Conservation (phyloP, 1,140 invertebrate genomes). For the Wasmannia auropunctata region DNA sequence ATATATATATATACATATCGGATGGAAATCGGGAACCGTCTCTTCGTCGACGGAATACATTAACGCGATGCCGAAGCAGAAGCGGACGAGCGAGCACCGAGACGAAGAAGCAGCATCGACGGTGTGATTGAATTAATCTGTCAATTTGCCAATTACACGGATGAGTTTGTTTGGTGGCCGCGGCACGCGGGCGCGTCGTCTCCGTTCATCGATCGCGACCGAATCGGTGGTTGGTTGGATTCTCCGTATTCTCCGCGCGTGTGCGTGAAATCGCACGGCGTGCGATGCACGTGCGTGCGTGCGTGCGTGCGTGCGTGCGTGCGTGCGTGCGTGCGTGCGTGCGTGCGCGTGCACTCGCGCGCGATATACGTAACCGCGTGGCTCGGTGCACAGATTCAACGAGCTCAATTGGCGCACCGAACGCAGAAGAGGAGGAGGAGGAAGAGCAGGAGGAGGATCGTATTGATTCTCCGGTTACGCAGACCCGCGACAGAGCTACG, state of each 20-base stretch:
- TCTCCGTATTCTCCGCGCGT: conserved; percentile 6
- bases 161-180: conserved; percentile 84
- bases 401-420: conserved; percentile 84
- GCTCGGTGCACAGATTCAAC: conserved; percentile 85
- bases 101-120: conserved; percentile 71
- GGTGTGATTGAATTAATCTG: conserved; percentile 84
- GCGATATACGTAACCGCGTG: conserved; percentile 80
- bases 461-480: conserved; percentile 82
- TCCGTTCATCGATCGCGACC: conserved; percentile 78
- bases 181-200: conserved; percentile 68
- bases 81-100: conserved; percentile 36
- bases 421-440: conserved; percentile 67
- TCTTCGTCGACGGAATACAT: conserved; percentile 50
- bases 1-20: too few relatives aligned
- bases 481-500: conserved; percentile 64
- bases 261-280: conserved; percentile 26
- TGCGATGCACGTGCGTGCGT: conserved; percentile 47
- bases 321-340: conserved; percentile 48
- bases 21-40: not conserved
- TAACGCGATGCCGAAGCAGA: conserved; percentile 49
- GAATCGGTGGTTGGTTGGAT: conserved; percentile 69
- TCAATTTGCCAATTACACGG: conserved; percentile 85
- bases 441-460: conserved; percentile 70
- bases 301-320: conserved; percentile 45
- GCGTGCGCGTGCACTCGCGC: conserved; percentile 62